Evolutionary conservation across 2,888 invertebrate genomes (phyloP), one percentile per base, ranked within the genome.

Genomic region (Dorcus parallelipipedus): DNA sequence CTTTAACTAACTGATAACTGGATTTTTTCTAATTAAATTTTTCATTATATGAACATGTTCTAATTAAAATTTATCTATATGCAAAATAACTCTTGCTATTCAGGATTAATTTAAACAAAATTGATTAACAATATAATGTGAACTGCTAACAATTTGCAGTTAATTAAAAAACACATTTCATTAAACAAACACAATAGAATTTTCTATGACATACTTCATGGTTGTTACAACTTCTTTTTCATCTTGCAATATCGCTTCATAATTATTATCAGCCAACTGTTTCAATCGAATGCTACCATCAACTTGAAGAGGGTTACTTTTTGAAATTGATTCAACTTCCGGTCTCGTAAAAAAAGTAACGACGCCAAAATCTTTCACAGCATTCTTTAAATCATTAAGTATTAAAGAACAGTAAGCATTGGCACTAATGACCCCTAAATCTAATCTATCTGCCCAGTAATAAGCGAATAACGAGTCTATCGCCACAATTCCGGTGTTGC

Each of bases 381-480:
- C n/a, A 49, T 23, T 50, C 42, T 23, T 39, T 43, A 58, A 40
- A 7, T 14, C 33, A 49, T 51, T 54, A 39, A n/a, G 43, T 26
- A 45, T 39, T 41, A 40, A 39, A 9, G 50, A 45, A 50, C 58
- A 58, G 47, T 58, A 54, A 9, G 48, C 43, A 50, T 49, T 50
- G 23, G 50, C 49, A 50, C 58, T 58, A 39, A 54, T 41, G 23
- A 38, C 39, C 10, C 52, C 50, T 26, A 49, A 39, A 49, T 62
- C 54, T n/a, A 38, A 43, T 33, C 61, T 55, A 50, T 66, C 65
- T n/a, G 50, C 65, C 80, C 83, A 84, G 68, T 82, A 83, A 68
- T 78, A 81, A 0, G 80, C 76, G 10, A 78, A 74, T 38, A 83
- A 71, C 56, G 80, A 79, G 60, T 83, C 83, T 9, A 84, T 67